Evolutionary conservation across 92 coral and sea anemone genomes (phyloP), one percentile per base, ranked within the genome.

Genomic region (Porites lobata): DNA sequence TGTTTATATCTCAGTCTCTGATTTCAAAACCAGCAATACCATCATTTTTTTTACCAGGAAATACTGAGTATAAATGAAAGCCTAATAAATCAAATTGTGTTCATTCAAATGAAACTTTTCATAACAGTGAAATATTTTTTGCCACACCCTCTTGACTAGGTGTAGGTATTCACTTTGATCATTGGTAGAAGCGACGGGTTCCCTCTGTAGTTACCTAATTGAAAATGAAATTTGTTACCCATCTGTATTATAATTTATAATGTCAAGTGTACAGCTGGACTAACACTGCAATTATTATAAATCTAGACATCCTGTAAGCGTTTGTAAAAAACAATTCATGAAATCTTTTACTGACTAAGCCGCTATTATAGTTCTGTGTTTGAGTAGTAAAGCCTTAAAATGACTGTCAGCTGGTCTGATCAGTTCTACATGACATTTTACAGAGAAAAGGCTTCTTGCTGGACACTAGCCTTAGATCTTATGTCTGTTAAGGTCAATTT

Each of bases 321-420:
- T 72, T 51, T 50, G 11, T 47, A 15, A 43, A 54, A 51, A 21
- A 53, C 21, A 17, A 9, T 74, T 13, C 7, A 56, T n/a, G 67
- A 50, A 80, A 80, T 62, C 50, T 50, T 76, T 4, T 54, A 22
- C 18, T 53, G 8, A 18, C 26, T 21, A 9, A 8, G n/a, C 13
- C 1, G 6, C 50, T 0, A 11, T 69, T 14, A 26, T 15, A 12
- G 15, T 56, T 19, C 20, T 8, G 83, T 38, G 47, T 38, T 38
- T 38, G 7, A 38, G 47, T 4, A 15, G 21, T 21, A 10, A 1
- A 12, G 7, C n/a, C 65, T 29, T 57, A 26, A 50, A 17, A 1
- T 4, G 77, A 58, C 86, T 77, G 56, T 57, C 69, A 57, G 86
- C 86, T 56, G 86, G 86, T 32, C 86, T 82, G 86, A 26, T 43